Evolutionary conservation across 2,797 vertebrate genomes (phyloP).

Genomic region (Peromyscus melanophrys): DNA sequence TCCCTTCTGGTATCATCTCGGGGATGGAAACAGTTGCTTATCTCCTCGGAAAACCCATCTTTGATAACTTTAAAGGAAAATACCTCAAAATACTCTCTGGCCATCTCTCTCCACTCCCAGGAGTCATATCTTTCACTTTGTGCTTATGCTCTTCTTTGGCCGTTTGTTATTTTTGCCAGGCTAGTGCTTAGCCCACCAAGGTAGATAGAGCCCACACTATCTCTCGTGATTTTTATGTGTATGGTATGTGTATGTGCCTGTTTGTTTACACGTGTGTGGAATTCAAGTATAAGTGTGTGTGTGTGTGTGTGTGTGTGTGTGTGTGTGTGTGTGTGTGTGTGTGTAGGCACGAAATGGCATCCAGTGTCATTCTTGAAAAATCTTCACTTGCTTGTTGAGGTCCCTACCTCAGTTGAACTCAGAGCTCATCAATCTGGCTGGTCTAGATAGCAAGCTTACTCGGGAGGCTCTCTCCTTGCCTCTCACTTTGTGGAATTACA

Average conservation of each 20-base stretch:
- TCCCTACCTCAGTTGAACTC: not conserved
- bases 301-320: not conserved
- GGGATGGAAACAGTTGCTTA: not conserved
- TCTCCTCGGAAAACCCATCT: not conserved
- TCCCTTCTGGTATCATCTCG: not conserved
- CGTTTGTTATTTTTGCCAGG: not conserved
- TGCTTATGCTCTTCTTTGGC: not conserved
- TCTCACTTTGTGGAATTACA: not conserved
- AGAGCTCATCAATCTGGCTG: not conserved
- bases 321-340: too few relatives aligned
- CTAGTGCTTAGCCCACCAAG: not conserved
- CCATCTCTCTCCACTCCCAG: not conserved
- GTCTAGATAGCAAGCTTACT: not conserved
- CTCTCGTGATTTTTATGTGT: not conserved
- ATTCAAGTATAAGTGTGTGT: not conserved
- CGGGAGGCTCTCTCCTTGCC: fast-evolving
- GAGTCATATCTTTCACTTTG: not conserved
- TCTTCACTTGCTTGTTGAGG: not conserved
- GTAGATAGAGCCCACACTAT: not conserved
- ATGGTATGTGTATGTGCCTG: not conserved
- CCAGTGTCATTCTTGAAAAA: not conserved
- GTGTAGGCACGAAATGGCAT: not conserved
- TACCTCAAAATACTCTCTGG: not conserved
- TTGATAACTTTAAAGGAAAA: not conserved
- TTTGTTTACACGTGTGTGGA: not conserved